Conservation (phyloP, 2,113 vertebrate genomes). For the Crotalus viridis region DNA sequence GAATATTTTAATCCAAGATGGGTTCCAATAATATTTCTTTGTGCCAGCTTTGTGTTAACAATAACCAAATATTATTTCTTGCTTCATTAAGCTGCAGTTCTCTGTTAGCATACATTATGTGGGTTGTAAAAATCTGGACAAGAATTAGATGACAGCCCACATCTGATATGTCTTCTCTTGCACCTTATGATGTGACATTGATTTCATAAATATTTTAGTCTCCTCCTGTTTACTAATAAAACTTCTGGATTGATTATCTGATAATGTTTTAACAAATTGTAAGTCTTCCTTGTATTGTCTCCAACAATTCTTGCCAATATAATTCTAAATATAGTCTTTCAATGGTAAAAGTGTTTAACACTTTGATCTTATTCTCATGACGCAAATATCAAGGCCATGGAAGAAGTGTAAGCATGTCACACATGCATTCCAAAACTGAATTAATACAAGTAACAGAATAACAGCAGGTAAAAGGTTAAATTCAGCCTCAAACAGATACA, state of each 20-base stretch:
- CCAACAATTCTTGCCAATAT: background rate
- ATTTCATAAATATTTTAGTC: background rate
- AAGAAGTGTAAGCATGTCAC: background rate
- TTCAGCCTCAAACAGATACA: background rate
- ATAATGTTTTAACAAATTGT: background rate
- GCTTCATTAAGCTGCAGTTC: background rate
- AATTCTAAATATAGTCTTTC: background rate
- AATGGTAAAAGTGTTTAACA: background rate
- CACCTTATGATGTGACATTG: background rate
- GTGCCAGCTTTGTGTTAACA: background rate
- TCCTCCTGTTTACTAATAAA: background rate
- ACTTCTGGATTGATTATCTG: background rate
- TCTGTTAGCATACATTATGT: background rate
- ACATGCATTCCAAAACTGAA: background rate
- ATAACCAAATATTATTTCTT: background rate
- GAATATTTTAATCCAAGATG: background rate
- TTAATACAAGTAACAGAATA: background rate
- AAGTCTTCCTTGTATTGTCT: background rate
- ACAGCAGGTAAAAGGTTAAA: background rate
- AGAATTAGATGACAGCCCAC: background rate
- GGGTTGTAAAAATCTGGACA: background rate
- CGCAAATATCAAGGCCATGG: background rate
- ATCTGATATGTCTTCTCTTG: background rate
- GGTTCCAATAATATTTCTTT: background rate
- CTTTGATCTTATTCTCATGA: background rate